Evolutionary conservation across 2,888 invertebrate genomes (phyloP).

Genomic region (Conus canariensis): DNA sequence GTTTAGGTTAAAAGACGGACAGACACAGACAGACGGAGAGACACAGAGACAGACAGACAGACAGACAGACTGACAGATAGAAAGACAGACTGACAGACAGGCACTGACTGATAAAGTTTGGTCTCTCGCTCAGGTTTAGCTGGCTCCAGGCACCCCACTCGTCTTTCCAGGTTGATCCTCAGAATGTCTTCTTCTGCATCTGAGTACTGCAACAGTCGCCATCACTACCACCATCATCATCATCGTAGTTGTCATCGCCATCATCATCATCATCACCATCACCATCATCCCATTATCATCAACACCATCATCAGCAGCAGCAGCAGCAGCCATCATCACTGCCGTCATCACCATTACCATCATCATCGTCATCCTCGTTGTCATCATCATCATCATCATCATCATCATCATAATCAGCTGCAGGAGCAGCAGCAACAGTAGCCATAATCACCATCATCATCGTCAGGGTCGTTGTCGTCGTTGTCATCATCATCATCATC

Average conservation of each 20-base stretch:
- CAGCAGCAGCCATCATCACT: too few species aligned
- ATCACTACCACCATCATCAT: constrained; percentile 24
- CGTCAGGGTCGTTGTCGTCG: too few species aligned
- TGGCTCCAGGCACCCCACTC: constrained; percentile 60
- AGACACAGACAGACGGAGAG: too few species aligned
- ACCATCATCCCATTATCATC: too few species aligned
- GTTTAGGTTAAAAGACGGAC: neutral
- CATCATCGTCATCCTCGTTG: too few species aligned
- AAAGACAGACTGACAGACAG: neutral
- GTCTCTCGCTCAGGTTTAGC: constrained; percentile 43
- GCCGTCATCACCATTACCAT: too few species aligned
- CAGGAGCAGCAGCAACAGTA: too few species aligned
- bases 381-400: too few species aligned
- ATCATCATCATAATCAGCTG: too few species aligned
- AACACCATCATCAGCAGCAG: too few species aligned
- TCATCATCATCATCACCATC: constrained; percentile 23
- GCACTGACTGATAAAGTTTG: constrained; percentile 49
- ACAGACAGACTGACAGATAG: neutral
- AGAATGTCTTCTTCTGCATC: constrained; percentile 67
- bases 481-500: too few species aligned
- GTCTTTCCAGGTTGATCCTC: constrained; percentile 62
- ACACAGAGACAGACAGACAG: neutral
- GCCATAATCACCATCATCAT: too few species aligned
- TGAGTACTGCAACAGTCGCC: constrained; percentile 59
- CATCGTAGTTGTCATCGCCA: neutral